A percentile compares a stretch with the other conserved stretches of the same genome.
Conservation (phyloP, 1,140 invertebrate genomes). For the Drosophila arawakana region DNA sequence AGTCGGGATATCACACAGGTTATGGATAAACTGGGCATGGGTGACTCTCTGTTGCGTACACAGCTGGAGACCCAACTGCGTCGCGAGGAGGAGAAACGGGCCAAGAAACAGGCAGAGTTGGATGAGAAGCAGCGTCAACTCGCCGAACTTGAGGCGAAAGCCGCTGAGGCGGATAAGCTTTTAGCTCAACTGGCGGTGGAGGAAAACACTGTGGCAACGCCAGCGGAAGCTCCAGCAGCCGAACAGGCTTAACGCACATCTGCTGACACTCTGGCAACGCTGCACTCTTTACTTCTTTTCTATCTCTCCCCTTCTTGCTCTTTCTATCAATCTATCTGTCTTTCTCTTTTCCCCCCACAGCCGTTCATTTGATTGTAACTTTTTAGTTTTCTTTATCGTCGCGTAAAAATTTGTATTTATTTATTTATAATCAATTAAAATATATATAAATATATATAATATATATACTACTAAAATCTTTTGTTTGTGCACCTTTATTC, state of each 20-base stretch:
- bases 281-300: not conserved
- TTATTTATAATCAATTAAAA: constrained; percentile 81
- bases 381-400: constrained; percentile 25
- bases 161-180: constrained; percentile 66
- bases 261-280: not conserved
- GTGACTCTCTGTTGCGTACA: constrained; percentile 78
- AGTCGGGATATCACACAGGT: constrained; percentile 83
- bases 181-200: constrained; percentile 46
- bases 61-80: constrained; percentile 61
- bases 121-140: constrained; percentile 68
- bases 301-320: not conserved
- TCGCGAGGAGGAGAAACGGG: constrained; percentile 64
- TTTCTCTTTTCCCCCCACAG: constrained; percentile 6
- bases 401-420: constrained; percentile 47
- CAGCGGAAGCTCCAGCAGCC: constrained; percentile 7
- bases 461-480: constrained; percentile 17
- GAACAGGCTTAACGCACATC: constrained; percentile 44
- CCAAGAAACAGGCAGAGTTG: constrained; percentile 57
- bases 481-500: not conserved
- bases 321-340: not conserved
- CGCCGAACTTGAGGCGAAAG: constrained; percentile 56
- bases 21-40: constrained; percentile 82
- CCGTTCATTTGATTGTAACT: constrained; percentile 5
- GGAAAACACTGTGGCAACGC: constrained; percentile 22
- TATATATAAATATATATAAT: constrained; percentile 44